A percentile compares a stretch with the other conserved stretches of the same genome.
phyloP scores from a whole-genome alignment of 2,888 invertebrate genomes.

The Plagiodera versicolora region DNA sequence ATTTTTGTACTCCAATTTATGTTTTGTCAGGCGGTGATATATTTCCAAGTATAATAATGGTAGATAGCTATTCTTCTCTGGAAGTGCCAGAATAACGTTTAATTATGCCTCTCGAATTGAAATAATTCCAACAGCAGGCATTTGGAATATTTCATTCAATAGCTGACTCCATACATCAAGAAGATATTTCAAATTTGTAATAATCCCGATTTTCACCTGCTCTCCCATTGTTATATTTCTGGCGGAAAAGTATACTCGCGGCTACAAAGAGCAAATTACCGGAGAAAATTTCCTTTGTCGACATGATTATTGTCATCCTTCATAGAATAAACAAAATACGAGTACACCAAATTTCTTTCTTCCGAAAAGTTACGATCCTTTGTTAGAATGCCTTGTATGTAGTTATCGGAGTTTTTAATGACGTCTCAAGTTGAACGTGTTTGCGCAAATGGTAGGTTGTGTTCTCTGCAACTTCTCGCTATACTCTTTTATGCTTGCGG shows the following conservation, averaged over 20 bases:
- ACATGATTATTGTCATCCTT: constrained; percentile 20
- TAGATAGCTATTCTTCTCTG: background rate
- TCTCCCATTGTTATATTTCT: constrained; percentile 17
- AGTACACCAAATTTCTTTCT: constrained; percentile 10
- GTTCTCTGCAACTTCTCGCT: constrained; percentile 14
- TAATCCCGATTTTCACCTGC: constrained; percentile 13
- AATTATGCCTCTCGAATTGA: constrained; percentile 7
- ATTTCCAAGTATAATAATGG: background rate
- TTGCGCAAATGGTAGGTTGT: constrained; percentile 16
- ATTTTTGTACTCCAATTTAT: background rate
- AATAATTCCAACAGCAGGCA: constrained; percentile 11
- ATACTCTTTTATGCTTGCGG: constrained; percentile 12
- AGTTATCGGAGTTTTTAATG: constrained; percentile 18
- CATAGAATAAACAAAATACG: constrained; percentile 15
- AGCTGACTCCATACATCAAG: constrained; percentile 6
- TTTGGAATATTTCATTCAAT: constrained; percentile 8
- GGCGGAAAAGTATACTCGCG: constrained; percentile 16
- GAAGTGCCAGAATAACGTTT: constrained; percentile 6
- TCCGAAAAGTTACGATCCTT: constrained; percentile 5
- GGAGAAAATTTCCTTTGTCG: constrained; percentile 20
- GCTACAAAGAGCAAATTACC: constrained; percentile 17
- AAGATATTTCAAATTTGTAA: constrained; percentile 11
- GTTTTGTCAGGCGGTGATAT: background rate
- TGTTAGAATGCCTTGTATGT: constrained; percentile 7
- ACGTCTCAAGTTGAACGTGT: constrained; percentile 16